A percentile compares a stretch with the other conserved stretches of the same genome.
phyloP scores from a whole-genome alignment of 2,888 invertebrate genomes.

The Bellardia bayeri region DNA sequence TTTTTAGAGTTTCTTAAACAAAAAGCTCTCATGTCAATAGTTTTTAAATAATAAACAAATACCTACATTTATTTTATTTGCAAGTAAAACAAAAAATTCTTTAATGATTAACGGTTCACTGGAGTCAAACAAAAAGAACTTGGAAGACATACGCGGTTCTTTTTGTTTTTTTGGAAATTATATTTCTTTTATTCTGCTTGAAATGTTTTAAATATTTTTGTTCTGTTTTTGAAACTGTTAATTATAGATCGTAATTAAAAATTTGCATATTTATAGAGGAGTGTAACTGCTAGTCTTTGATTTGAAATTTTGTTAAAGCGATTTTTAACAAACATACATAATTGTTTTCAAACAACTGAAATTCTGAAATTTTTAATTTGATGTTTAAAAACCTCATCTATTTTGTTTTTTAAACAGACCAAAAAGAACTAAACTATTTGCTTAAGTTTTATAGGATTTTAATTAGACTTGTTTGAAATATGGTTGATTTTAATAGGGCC shows the following conservation, averaged over 20 bases:
- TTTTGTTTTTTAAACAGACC: not conserved
- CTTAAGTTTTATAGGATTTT: too few species aligned
- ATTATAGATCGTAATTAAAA: constrained; percentile 7
- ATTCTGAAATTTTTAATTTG: too few species aligned
- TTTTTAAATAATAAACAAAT: constrained; percentile 22
- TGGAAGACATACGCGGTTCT: not conserved
- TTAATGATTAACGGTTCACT: not conserved
- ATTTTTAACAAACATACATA: too few species aligned
- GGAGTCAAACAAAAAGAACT: not conserved
- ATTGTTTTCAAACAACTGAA: not conserved
- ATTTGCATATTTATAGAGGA: constrained; percentile 4
- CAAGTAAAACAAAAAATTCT: not conserved
- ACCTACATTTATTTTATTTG: not conserved
- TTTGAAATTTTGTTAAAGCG: not conserved
- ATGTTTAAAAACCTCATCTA: not conserved
- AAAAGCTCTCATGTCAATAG: constrained; percentile 23
- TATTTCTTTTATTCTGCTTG: not conserved
- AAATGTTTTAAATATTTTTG: not conserved
- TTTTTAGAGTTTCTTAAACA: constrained; percentile 17
- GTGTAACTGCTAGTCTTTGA: not conserved
- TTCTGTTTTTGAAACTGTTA: constrained; percentile 2
- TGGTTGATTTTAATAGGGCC: too few species aligned
- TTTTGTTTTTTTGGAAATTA: not conserved
- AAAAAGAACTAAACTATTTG: too few species aligned
- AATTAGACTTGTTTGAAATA: too few species aligned